Conservation (phyloP, 2,113 vertebrate genomes). For the Tricholaema leucomelas region DNA sequence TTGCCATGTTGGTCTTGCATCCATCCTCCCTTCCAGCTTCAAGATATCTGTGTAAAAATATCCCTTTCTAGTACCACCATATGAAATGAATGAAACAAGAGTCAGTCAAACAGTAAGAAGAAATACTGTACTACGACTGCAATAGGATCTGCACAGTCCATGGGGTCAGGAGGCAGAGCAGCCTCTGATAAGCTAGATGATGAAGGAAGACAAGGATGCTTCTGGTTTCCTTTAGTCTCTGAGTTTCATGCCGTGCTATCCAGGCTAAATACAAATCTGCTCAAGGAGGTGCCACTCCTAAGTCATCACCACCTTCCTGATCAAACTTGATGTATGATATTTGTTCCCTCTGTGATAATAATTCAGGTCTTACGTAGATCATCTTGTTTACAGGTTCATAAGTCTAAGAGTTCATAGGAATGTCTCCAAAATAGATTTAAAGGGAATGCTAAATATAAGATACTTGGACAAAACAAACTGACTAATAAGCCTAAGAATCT, state of each 20-base stretch:
- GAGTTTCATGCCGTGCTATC: background rate
- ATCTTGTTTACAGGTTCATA: background rate
- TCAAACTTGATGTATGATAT: background rate
- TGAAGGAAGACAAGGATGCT: background rate
- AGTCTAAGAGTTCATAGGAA: background rate
- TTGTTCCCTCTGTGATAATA: background rate
- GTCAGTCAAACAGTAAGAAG: background rate
- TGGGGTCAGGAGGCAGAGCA: too few relatives aligned
- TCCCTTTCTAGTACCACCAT: too few relatives aligned
- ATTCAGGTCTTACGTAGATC: background rate
- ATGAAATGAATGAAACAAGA: too few relatives aligned
- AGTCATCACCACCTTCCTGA: background rate
- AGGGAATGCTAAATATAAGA: background rate
- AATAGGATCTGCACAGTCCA: background rate
- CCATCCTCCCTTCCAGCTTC: background rate
- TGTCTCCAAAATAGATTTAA: background rate
- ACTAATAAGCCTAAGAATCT: background rate
- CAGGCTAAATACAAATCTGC: background rate
- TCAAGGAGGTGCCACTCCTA: background rate
- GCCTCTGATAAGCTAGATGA: background rate
- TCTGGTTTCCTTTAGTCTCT: background rate
- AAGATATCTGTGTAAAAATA: background rate
- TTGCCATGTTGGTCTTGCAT: background rate
- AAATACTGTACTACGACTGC: background rate
- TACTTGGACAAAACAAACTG: background rate